phyloP scores from a whole-genome alignment of 2,113 vertebrate species.

The Bambusicola thoracicus region DNA sequence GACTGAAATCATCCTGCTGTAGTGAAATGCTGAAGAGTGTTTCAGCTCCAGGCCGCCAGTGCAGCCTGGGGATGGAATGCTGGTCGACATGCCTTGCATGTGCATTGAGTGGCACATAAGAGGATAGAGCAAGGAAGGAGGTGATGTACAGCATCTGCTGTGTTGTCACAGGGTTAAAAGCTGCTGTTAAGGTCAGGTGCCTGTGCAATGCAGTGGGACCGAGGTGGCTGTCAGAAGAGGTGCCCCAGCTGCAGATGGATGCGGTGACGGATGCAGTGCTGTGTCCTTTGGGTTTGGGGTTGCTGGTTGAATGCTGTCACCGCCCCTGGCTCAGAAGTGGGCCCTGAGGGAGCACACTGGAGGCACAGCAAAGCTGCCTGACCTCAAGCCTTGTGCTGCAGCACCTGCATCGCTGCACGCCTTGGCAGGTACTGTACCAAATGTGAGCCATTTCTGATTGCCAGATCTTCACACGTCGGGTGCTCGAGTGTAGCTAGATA shows the following conservation, averaged over 20 bases:
- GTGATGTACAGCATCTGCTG: neutral
- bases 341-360: neutral
- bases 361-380: neutral
- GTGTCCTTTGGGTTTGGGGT: neutral
- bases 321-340: neutral
- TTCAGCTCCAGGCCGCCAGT: neutral
- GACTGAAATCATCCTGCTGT: neutral
- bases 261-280: neutral
- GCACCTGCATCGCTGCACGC: neutral
- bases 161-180: neutral
- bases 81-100: rapidly evolving
- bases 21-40: neutral
- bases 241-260: neutral
- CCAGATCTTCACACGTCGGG: neutral
- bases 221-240: neutral
- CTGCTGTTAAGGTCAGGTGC: neutral
- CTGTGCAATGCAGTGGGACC: neutral
- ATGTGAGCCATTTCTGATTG: neutral
- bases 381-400: neutral
- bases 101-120: neutral
- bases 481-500: neutral
- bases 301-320: neutral
- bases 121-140: neutral
- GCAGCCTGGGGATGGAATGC: neutral
- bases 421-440: neutral